Base-by-base conservation (phyloP, 2,888 invertebrate species). In the Lepidochitona cinerea region DNA sequence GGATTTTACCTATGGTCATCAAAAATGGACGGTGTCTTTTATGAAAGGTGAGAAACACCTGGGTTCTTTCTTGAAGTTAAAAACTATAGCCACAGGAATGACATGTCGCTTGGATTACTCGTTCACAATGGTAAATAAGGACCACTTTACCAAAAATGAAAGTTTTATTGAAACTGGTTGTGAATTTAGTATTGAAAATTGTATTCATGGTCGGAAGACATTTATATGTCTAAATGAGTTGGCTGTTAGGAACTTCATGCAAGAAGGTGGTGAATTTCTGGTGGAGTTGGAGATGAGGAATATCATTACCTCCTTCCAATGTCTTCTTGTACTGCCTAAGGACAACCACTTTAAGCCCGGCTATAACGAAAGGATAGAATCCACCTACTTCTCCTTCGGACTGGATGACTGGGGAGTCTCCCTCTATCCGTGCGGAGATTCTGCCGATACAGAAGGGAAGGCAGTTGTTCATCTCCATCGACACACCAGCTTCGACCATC, bases 81-180 rank as follows among this genome's bases (percentile, higher is more conserved):
- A 94, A 66, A 94, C 94, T 78, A 93, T 94, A 6, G 94, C 95
- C 82, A 94, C 94, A 80, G 94, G 94, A 74, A 93, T 95, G 92
- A 93, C 94, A 70, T 95, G 95, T 73, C 94, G 94, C 88, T 94
- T 95, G 79, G 96, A 96, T 91, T 95, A 95, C 90, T 94, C 94
- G 68, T 95, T 95, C 90, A 95, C 95, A 6, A 92, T 95, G 68
- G 92, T 95, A 76, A 95, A 95, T 87, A 93, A 95, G 65, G 95
- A 95, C 84, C 95, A 96, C 90, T 96, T 95, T 91, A 95, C 95
- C 75, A 94, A 94, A 84, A 96, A 95, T 90, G 95, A 95, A 89
- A 93, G 94, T 32, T 95, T 95, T 91, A 94, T 94, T 70, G 95
- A 95, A 74, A 95, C 95, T 88, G 94, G 94, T 86, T 94, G 94